Conservation (phyloP, 2,888 invertebrate species). For the Erynnis tages region DNA sequence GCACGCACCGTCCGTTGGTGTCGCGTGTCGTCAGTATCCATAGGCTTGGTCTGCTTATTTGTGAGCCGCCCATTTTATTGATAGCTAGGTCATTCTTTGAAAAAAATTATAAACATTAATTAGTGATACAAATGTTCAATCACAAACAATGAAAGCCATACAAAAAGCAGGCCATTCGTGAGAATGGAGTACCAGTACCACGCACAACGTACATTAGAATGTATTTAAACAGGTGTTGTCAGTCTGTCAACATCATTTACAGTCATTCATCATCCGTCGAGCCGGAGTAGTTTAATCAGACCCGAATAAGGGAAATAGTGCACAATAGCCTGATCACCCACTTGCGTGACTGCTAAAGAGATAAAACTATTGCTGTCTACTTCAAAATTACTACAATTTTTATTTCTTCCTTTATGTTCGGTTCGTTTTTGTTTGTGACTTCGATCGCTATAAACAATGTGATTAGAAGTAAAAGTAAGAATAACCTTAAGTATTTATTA, state of each 20-base stretch:
- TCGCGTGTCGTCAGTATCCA: too few species aligned
- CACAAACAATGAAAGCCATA: too few species aligned
- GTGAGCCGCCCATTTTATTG: too few species aligned
- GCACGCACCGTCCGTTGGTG: too few species aligned
- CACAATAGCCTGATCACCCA: conserved; percentile 22
- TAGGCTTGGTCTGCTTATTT: too few species aligned
- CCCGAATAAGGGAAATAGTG: conserved; percentile 11
- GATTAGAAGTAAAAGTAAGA: too few species aligned
- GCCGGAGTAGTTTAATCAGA: conserved; percentile 11
- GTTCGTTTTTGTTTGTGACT: neutral
- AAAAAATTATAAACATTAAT: too few species aligned
- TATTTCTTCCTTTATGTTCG: neutral
- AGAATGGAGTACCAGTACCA: neutral
- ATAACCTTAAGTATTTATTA: too few species aligned
- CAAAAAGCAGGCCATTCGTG: too few species aligned
- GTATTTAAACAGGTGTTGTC: conserved; percentile 21
- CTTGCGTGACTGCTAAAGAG: conserved; percentile 22
- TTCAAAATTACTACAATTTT: neutral
- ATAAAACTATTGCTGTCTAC: conserved; percentile 11
- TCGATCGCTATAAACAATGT: too few species aligned
- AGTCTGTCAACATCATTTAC: conserved; percentile 24
- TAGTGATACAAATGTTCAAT: too few species aligned
- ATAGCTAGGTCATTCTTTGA: too few species aligned
- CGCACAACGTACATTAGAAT: conserved; percentile 18
- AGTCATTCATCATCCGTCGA: conserved; percentile 17